Base-by-base conservation (phyloP, 2,888 invertebrate genomes). In the Dasysyrphus tricinctus region DNA sequence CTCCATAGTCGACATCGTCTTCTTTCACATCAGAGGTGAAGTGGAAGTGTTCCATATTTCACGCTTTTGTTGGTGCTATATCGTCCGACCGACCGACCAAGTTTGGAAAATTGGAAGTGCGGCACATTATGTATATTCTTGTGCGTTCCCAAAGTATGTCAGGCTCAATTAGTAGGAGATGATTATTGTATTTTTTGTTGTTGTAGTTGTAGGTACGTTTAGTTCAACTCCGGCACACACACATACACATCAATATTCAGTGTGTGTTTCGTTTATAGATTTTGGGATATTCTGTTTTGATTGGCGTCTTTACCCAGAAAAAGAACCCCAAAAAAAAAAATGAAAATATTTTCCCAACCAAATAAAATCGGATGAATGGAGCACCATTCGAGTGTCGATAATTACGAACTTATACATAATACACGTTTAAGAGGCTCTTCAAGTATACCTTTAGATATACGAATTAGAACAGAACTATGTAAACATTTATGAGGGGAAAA, bases 81-180 rank as follows among this genome's bases (percentile, higher is more conserved):
- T 65, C 80, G 80, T 76, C 73, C 80, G 47, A 65, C 44, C 63
- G 57, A 73, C 73, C 80, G 47, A 65, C 44, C 63, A 65, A 73
- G 51, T 54, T 65, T 65, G n/a, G 32, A 39, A 51, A 5, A 34
- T 49, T 44, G 19, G 49, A 61, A 61, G 24, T 61, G 24, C 61
- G 42, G 42, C 24, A 39, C 42, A n/a, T n/a, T n/a, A n/a, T n/a
- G n/a, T 44, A 32, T 73, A 39, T 34, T 56, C 51, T 49, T 76
- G 75, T 76, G 70, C 84, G 84, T 80, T 76, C 67, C 8, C n/a
- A 77, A 80, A 85, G 67, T 85, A 76, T 85, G 84, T 85, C 84
- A 85, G 73, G 80, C 84, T 73, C 84, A 85, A 85, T 85, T 85
- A 85, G 80, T 80, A 76, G 56, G 16, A 72, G 84, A 80, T 76